Conservation (phyloP, 2,113 vertebrate species). For the Trogon melanurus region DNA sequence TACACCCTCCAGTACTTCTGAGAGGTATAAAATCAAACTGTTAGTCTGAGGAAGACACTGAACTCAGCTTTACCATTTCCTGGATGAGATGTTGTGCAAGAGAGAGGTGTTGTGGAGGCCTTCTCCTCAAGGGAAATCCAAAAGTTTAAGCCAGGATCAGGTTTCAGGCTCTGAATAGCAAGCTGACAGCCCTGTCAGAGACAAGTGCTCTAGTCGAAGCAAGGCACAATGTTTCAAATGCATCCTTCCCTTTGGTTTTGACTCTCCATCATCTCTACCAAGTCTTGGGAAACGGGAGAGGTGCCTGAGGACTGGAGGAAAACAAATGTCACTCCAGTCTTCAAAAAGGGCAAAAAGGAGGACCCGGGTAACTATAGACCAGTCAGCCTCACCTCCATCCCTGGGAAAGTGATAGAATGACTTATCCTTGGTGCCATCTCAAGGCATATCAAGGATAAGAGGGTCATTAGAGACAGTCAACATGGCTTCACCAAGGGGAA, state of each 20-base stretch:
- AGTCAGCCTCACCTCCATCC: too few relatives aligned
- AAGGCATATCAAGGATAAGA: too few relatives aligned
- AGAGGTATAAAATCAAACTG: neutral
- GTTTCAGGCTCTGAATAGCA: neutral
- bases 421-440: too few relatives aligned
- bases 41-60: neutral
- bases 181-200: accelerated
- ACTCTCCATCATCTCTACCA: too few relatives aligned
- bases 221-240: neutral
- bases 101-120: neutral
- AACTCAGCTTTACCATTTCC: neutral
- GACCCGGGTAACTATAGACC: too few relatives aligned
- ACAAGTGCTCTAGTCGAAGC: neutral
- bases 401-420: too few relatives aligned
- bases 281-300: too few relatives aligned
- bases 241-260: neutral
- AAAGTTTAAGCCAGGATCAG: neutral
- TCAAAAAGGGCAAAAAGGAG: too few relatives aligned
- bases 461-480: too few relatives aligned
- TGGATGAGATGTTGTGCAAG: neutral
- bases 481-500: too few relatives aligned
- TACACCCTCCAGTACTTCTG: neutral
- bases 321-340: too few relatives aligned
- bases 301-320: too few relatives aligned
- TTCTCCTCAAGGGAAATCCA: neutral